A percentile compares a stretch with the other conserved stretches of the same genome.
phyloP scores from a whole-genome alignment of 1,140 invertebrate genomes.

The Galleria mellonella region DNA sequence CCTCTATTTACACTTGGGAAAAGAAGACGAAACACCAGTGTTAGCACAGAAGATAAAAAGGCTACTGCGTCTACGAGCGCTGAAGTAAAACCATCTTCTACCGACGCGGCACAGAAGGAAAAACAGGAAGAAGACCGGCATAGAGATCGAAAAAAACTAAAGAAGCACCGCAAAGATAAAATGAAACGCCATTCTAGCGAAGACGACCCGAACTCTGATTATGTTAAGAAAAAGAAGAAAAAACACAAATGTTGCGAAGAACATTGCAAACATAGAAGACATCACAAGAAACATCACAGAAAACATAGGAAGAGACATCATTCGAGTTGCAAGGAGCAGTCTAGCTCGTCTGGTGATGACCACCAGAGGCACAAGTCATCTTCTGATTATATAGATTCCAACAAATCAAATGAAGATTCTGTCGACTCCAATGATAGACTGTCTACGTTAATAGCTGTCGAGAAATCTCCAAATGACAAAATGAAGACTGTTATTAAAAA shows the following conservation, averaged over 20 bases:
- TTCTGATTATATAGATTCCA: slow-evolving; percentile 55
- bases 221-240: slow-evolving; percentile 79
- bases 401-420: slow-evolving; percentile 64
- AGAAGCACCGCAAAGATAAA: slow-evolving; percentile 83
- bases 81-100: slow-evolving; percentile 18
- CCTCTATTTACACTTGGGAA: slow-evolving; percentile 84
- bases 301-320: slow-evolving; percentile 87
- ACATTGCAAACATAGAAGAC: slow-evolving; percentile 81
- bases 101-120: slow-evolving; percentile 23
- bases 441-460: slow-evolving; percentile 58
- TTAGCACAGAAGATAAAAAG: slow-evolving; percentile 74
- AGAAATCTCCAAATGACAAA: slow-evolving; percentile 60
- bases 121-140: slow-evolving; percentile 62
- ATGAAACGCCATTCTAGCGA: slow-evolving; percentile 73
- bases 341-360: slow-evolving; percentile 85
- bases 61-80: slow-evolving; percentile 24
- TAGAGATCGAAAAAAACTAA: slow-evolving; percentile 80
- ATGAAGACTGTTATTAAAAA: slow-evolving; percentile 68
- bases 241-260: slow-evolving; percentile 83
- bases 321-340: slow-evolving; percentile 88
- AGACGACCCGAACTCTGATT: slow-evolving; percentile 62
- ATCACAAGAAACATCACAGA: slow-evolving; percentile 82
- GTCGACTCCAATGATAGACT: slow-evolving; percentile 56
- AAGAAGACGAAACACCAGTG: slow-evolving; percentile 80
- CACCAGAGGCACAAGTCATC: slow-evolving; percentile 81